These are phyloP conservation scores for Lateolabrax maculatus DNA, from an alignment of 2,797 vertebrate species.

Conservation along the genomic window DNA sequence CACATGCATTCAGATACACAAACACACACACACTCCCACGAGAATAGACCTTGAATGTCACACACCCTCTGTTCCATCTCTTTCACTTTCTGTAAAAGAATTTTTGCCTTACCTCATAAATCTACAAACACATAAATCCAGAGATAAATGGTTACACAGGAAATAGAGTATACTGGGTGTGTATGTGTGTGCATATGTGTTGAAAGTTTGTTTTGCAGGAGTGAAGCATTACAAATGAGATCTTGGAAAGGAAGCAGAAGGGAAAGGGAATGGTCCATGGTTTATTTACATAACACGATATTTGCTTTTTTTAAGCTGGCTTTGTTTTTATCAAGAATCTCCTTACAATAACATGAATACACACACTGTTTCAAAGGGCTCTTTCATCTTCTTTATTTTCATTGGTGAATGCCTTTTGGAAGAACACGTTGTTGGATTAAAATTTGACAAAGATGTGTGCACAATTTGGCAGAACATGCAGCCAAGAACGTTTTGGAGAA, in stretches of 20 bases:
- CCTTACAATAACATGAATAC: background rate
- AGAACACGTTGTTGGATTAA: constrained; percentile 3
- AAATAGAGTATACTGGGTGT: background rate
- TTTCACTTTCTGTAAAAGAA: constrained; percentile 45
- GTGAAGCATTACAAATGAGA: constrained; percentile 45
- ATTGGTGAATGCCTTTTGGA: constrained; percentile 1
- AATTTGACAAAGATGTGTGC: background rate
- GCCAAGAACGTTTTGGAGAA: background rate
- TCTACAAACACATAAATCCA: constrained; percentile 38
- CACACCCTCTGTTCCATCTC: constrained; percentile 20
- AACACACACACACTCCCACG: background rate
- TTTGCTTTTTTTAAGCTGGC: constrained; percentile 17
- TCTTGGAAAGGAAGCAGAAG: constrained; percentile 13
- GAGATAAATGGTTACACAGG: constrained; percentile 29
- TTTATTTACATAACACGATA: constrained; percentile 39
- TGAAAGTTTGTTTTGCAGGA: constrained; percentile 40
- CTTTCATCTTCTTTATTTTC: constrained; percentile 4
- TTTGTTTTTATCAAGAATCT: constrained; percentile 22
- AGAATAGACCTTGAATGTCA: constrained; percentile 44
- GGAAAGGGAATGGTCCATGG: background rate
- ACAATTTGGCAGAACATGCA: background rate
- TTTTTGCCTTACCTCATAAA: constrained; percentile 58
- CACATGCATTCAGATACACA: background rate
- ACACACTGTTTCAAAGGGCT: background rate
- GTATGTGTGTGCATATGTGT: background rate